Evolutionary conservation across 2,888 invertebrate species (phyloP), one percentile per base, ranked within the genome.

Genomic region (Acanthococcus lagerstroemiae): DNA sequence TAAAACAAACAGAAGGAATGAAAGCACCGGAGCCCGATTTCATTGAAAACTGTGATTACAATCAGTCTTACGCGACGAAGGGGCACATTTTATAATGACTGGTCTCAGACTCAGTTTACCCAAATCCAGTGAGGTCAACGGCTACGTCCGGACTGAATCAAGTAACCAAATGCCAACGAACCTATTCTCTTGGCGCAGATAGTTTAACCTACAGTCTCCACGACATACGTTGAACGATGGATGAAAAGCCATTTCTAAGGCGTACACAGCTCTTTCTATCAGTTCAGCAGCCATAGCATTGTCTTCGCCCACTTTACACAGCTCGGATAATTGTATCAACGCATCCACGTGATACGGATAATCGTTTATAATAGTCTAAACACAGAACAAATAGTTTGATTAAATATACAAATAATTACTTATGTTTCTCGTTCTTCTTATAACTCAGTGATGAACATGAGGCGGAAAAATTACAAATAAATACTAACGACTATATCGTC

Each of bases 281-380:
- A 90, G 78, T 75, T 88, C 87, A 25, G 88, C 84, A 4, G 89
- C 87, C 80, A 85, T 83, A 58, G 87, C 84, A 68, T 84, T 80
- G 75, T 91, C 89, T 74, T 91, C 90, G 68, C 84, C 86, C 73
- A 88, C 80, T 72, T 83, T 83, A 74, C 86, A 88, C 58, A 90
- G 80, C 74, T 91, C 90, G 66, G 89, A 87, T 48, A 90, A 76
- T 75, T 91, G 90, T 66, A 91, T 81, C 58, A 90, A 77, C 1
- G 87, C 82, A 75, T 90, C 90, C 44, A 91, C 83, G 73, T 92
- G 90, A 73, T 87, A 89, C 0, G 88, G 87, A 74, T 88, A 83
- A 27, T 82, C 78, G 71, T 86, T 84, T 57, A 89, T 80, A 67
- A 91, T 82, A 69, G 81, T 78, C 83, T 84, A 73, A 1, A 37